A percentile compares a stretch with the other conserved stretches of the same genome.
These are phyloP conservation scores for Hypothenemus hampei DNA, from an alignment of 1,140 invertebrate species.

Conservation along the genomic window DNA sequence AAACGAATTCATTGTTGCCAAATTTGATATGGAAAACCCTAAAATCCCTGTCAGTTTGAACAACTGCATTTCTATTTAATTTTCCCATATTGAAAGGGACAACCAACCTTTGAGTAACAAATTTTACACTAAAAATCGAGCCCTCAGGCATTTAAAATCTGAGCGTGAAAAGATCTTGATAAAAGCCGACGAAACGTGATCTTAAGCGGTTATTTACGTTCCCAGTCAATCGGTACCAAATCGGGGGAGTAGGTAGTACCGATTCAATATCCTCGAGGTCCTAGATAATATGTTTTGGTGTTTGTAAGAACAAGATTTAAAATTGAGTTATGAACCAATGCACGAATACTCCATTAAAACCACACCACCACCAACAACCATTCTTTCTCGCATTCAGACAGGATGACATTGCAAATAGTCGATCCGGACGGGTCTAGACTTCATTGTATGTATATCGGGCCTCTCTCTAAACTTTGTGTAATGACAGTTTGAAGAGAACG, in stretches of 20 bases:
- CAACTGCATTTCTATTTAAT: not conserved
- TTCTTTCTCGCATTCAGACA: not conserved
- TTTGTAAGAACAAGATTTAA: not conserved
- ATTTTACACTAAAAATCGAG: not conserved
- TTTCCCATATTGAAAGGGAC: not conserved
- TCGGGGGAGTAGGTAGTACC: not conserved
- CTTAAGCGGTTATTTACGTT: too few relatives aligned
- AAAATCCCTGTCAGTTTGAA: not conserved
- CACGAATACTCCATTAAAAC: not conserved
- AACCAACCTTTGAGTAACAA: not conserved
- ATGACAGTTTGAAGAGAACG: conserved; percentile 3
- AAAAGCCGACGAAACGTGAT: too few relatives aligned
- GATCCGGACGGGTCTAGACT: conserved; percentile 3
- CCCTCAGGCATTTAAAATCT: too few relatives aligned
- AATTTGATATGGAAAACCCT: not conserved
- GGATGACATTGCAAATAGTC: conserved; percentile 3
- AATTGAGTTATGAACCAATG: not conserved
- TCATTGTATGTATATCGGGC: conserved; percentile 7
- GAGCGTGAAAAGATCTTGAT: too few relatives aligned
- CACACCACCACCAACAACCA: not conserved
- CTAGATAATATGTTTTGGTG: not conserved
- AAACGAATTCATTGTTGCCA: conserved; percentile 16
- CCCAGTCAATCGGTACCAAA: not conserved
- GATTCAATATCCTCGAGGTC: not conserved
- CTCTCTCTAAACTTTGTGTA: not conserved